Conservation (phyloP, 1,140 invertebrate species). For the Cataglyphis hispanica region DNA sequence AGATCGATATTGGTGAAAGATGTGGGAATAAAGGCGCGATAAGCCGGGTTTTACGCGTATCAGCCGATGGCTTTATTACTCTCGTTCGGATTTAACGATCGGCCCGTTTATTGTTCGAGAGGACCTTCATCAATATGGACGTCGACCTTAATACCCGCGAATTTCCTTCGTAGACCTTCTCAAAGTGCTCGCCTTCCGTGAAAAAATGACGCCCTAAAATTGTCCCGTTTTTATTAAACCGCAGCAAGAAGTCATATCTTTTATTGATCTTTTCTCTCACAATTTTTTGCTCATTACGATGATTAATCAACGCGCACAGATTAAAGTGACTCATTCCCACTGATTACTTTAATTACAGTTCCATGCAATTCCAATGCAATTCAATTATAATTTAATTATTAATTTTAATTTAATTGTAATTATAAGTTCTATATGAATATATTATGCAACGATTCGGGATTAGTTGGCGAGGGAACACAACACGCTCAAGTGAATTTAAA, state of each 20-base stretch:
- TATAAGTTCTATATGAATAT: constrained; percentile 21
- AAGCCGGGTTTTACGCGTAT: constrained; percentile 47
- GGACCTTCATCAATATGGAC: constrained; percentile 65
- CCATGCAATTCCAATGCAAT: constrained; percentile 1
- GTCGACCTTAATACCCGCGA: constrained; percentile 59
- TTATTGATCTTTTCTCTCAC: background rate
- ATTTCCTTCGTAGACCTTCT: constrained; percentile 21
- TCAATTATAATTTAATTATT: constrained; percentile 7
- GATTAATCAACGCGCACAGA: constrained; percentile 14
- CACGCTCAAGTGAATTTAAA: constrained; percentile 33
- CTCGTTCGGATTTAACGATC: constrained; percentile 66
- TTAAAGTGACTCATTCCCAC: constrained; percentile 22
- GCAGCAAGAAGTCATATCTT: background rate
- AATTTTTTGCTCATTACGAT: constrained; percentile 3
- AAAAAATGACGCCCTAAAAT: constrained; percentile 21
- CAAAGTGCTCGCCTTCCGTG: background rate
- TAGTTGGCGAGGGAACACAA: background rate
- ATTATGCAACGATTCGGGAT: background rate
- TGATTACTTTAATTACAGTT: constrained; percentile 40
- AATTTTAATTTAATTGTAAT: constrained; percentile 17
- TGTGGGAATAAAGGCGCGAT: constrained; percentile 32
- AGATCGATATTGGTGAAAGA: constrained; percentile 12
- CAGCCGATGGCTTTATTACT: constrained; percentile 46
- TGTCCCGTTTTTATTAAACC: constrained; percentile 13
- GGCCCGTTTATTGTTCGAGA: constrained; percentile 66